phyloP scores from a whole-genome alignment of 2,888 invertebrate genomes.

The Caenorhabditis panamensis region DNA sequence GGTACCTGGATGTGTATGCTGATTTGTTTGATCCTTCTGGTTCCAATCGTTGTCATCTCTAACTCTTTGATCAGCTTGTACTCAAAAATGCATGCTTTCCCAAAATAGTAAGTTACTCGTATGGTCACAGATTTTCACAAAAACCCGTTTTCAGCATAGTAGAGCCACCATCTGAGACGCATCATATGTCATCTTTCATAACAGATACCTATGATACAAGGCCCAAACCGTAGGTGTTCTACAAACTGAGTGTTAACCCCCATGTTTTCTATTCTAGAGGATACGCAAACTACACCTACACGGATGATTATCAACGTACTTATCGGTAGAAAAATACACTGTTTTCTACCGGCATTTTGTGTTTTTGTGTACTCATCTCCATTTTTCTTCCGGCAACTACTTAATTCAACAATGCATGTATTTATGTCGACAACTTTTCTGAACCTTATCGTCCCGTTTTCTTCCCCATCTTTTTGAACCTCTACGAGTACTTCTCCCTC shows the following conservation, averaged over 20 bases:
- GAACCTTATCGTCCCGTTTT: constrained; percentile 10
- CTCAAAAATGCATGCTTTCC: constrained; percentile 81
- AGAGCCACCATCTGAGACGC: constrained; percentile 71
- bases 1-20: constrained; percentile 83
- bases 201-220: constrained; percentile 77
- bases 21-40: constrained; percentile 82
- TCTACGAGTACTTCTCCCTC: constrained; percentile 40
- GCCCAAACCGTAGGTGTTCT: constrained; percentile 70
- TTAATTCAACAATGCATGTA: constrained; percentile 45
- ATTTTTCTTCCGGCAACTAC: constrained; percentile 26
- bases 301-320: constrained; percentile 70
- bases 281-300: constrained; percentile 71
- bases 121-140: not conserved
- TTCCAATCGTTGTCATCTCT: constrained; percentile 82
- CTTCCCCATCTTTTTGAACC: constrained; percentile 17
- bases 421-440: constrained; percentile 28
- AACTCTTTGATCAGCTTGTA: constrained; percentile 82
- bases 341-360: constrained; percentile 7
- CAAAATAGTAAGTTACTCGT: constrained; percentile 76
- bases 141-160: constrained; percentile 65
- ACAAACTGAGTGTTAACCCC: not conserved
- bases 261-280: constrained; percentile 49
- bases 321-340: constrained; percentile 62
- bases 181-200: constrained; percentile 76
- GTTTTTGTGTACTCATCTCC: constrained; percentile 5